Percentiles rank a stretch among this genome's conserved stretches.
phyloP scores from a whole-genome alignment of 2,797 vertebrate genomes.

The Manis javanica region DNA sequence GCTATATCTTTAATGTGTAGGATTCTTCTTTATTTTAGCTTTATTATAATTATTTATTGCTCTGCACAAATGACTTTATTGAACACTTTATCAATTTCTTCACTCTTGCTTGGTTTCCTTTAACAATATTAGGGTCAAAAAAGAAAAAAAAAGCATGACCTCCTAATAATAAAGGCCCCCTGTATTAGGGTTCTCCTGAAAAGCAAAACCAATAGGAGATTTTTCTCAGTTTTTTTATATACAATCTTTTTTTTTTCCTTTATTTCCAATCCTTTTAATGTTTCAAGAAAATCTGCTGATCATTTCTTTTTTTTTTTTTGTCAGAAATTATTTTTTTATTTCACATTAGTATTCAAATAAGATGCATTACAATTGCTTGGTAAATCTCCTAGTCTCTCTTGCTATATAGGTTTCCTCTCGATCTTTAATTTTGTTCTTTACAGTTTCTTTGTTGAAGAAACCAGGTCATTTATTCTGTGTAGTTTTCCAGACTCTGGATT shows the following conservation, averaged over 20 bases:
- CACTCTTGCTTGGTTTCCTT: background rate
- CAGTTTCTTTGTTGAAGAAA: constrained; percentile 36
- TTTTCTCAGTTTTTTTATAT: no score
- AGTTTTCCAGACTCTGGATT: background rate
- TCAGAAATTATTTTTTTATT: background rate
- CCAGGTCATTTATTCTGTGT: background rate
- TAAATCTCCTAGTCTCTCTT: background rate
- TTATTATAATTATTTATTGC: background rate
- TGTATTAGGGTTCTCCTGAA: background rate
- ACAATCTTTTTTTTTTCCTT: no score
- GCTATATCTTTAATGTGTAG: background rate
- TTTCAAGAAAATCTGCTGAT: no score
- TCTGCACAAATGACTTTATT: background rate
- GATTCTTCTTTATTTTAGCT: background rate
- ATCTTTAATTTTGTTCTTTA: background rate
- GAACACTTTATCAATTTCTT: background rate
- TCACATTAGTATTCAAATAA: background rate
- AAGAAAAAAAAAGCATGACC: background rate
- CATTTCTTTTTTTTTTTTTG: no score
- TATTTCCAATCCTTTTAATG: no score
- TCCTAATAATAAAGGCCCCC: background rate
- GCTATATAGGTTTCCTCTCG: background rate
- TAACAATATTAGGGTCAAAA: background rate
- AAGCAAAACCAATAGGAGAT: background rate
- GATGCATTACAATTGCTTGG: background rate